These are phyloP conservation scores for Campoletis sonorensis DNA, from an alignment of 1,140 invertebrate genomes.

Conservation along the genomic window DNA sequence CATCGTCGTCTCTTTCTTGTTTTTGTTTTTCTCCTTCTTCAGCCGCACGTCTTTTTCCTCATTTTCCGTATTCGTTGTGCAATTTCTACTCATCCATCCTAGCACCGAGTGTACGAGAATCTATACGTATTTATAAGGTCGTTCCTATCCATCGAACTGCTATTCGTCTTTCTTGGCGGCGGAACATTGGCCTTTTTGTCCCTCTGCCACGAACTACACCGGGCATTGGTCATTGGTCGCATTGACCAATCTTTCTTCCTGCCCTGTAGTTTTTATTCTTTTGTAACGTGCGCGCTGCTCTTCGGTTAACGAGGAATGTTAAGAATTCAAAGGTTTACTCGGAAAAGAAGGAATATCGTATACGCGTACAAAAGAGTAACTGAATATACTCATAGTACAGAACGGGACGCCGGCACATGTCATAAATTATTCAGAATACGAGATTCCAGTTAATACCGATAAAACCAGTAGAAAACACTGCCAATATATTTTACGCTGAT, in stretches of 20 bases:
- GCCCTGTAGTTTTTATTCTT: background rate
- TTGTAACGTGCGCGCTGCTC: background rate
- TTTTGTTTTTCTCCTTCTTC: constrained; percentile 12
- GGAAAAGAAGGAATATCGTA: constrained; percentile 23
- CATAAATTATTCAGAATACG: constrained; percentile 22
- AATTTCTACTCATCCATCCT: constrained; percentile 31
- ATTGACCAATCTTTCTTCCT: constrained; percentile 1
- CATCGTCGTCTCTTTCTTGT: background rate
- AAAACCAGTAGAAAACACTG: background rate
- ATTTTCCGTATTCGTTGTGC: background rate
- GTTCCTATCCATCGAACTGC: constrained; percentile 25
- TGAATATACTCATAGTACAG: background rate
- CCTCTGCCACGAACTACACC: background rate
- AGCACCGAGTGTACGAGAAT: background rate
- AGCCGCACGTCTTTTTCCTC: background rate
- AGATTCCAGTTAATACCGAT: constrained; percentile 7
- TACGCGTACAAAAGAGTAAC: background rate
- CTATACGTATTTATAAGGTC: constrained; percentile 39
- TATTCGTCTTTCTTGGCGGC: constrained; percentile 26
- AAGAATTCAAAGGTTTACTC: constrained; percentile 30
- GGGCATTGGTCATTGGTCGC: constrained; percentile 24
- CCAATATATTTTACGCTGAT: constrained; percentile 4
- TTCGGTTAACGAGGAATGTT: constrained; percentile 35
- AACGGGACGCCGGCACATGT: constrained; percentile 12
- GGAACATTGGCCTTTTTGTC: constrained; percentile 26